Base-by-base conservation (phyloP, 2,888 invertebrate genomes). In the Dicyrtomina minuta region DNA sequence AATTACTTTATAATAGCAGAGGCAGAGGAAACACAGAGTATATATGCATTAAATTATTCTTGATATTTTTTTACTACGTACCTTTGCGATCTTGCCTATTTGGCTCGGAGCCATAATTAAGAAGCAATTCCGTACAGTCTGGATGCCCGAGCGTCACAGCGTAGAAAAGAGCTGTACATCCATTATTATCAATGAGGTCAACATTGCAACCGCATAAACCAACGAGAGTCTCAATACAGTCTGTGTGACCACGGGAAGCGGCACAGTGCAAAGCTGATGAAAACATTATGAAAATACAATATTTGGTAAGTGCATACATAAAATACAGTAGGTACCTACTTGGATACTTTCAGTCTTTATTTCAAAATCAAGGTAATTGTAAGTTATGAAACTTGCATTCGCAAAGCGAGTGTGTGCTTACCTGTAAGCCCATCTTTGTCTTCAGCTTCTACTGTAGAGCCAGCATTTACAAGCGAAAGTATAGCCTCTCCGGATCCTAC, bases 111-210 rank as follows among this genome's bases (percentile, higher is more conserved):
- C 93, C 94, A 74, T 92, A 88, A 72, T 91, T 89, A n/a, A 99
- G 84, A 51, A 99, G 84, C 2, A 93, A 85, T 3, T 91, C 89
- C 0, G 96, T 95, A 20, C 96, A 93, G 80, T 96, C 95, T 0
- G 93, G 92, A 81, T 98, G 97, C 0, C 97, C 96, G 64, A 97
- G 84, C 0, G 97, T 96, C 1, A 96, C 94, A 3, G 98, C 93
- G 81, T 98, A 99, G 83, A 98, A 98, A 27, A 99, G 83, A 0
- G 98, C 92, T 0, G 97, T 95, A 81, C 96, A 97, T 0, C 96
- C 96, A 81, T 96, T 96, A 59, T 90, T 90, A 82, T 98, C 97
- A 22, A 90, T 27, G 13, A 64, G 49, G 20, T 55, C 88, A 55
- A 94, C 90, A 26, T 90, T 88, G 1, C 94, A 92, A 0, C 93